Base-by-base conservation (phyloP, 2,113 vertebrate species). In the Recurvirostra avosetta region DNA sequence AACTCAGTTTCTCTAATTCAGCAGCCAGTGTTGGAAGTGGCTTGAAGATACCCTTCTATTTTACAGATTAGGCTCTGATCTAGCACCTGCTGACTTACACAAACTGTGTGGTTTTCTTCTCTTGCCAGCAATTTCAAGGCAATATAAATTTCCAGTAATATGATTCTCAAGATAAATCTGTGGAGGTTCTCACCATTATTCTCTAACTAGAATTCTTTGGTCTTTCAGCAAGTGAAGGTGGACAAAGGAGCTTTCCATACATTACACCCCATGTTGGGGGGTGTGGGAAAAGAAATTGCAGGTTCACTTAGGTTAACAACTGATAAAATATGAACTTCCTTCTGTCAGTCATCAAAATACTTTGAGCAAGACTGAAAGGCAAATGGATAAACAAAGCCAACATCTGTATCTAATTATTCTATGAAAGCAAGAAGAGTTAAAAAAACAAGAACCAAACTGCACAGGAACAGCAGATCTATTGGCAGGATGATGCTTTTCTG, bases 381-480 rank as follows among this genome's bases (percentile, higher is more conserved):
- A 61, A 65, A 75, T 25, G 30, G 41, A 79, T n/a, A 59, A 90
- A 66, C 84, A 94, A 73, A 94, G 34, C 3, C 63, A 96, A 75
- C 86, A 94, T 94, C 92, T 94, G 86, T 63, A 85, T 62, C 84
- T 79, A 41, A 95, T 94, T 92, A 81, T 30, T 40, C 27, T 8
- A 17, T 49, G 71, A 68, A 92, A 94, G 74, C 70, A 34, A 53
- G 68, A 76, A 14, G 70, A 86, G 65, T 80, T 86, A 34, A 86
- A 77, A 83, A 67, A 25, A 7, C 40, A 72, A 87, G 83, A 66
- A 6, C 0, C 50, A 56, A 36, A 30, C 70, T 72, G 77, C 87
- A 30, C 7, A 17, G 67, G 65, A 93, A 76, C 38, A 83, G 63
- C 74, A 53, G 53, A 32, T 36, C 70, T 65, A 4, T 36, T 77